These are phyloP conservation scores for Cecidostiba fungosa DNA, from an alignment of 2,888 invertebrate species.

Conservation along the genomic window DNA sequence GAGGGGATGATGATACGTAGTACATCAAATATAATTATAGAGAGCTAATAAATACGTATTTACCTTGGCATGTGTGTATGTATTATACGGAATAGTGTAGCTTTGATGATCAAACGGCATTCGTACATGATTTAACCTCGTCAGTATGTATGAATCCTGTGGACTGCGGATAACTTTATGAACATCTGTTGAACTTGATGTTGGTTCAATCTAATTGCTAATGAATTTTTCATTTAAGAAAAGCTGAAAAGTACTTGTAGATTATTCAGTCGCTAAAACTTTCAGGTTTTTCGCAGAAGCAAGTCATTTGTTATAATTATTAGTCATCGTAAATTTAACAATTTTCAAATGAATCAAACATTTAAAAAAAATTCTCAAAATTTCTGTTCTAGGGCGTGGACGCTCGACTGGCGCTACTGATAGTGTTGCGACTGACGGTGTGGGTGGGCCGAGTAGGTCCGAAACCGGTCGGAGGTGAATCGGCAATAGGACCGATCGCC, in stretches of 20 bases:
- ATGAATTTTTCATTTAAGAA: no score
- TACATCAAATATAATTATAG: neutral
- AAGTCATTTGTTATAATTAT: no score
- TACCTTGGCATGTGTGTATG: no score
- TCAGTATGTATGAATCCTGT: neutral
- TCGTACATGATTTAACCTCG: neutral
- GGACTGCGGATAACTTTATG: neutral
- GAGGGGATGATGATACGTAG: no score
- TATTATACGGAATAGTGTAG: neutral
- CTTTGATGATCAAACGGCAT: neutral
- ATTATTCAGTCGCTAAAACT: neutral
- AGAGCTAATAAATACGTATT: neutral
- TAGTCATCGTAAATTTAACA: no score
- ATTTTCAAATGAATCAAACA: no score
- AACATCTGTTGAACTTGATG: neutral
- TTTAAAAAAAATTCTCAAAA: no score
- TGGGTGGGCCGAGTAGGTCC: constrained; percentile 78
- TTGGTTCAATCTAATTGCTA: no score
- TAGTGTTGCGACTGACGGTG: constrained; percentile 72
- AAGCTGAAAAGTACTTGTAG: no score
- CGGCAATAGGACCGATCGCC: constrained; percentile 79
- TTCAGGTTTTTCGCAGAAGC: no score
- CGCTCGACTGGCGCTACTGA: constrained; percentile 69
- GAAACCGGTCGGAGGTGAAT: constrained; percentile 74
- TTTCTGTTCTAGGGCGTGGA: constrained; percentile 35